Evolutionary conservation across 2,888 invertebrate genomes (phyloP), one percentile per base, ranked within the genome.

Genomic region (Ommatoiulus sabulosus): DNA sequence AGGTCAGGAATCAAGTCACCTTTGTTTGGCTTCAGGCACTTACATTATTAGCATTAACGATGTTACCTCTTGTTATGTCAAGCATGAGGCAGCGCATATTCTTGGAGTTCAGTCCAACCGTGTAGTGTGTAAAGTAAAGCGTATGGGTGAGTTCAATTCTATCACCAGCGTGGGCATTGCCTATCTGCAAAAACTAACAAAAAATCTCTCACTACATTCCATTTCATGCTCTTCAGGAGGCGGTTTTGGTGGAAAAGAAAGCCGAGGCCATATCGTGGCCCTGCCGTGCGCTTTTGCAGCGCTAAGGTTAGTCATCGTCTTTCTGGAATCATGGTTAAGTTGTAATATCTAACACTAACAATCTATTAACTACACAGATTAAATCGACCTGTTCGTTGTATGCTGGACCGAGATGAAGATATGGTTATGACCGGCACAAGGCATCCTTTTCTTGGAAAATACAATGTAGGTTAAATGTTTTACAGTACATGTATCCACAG

Each of bases 181-280:
- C n/a, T n/a, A n/a, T n/a, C n/a, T n/a, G n/a, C n/a, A n/a, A n/a
- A n/a, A n/a, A n/a, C n/a, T n/a, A n/a, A n/a, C n/a, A n/a, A n/a
- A n/a, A n/a, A n/a, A n/a, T n/a, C n/a, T n/a, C n/a, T n/a, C n/a
- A n/a, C n/a, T n/a, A n/a, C n/a, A n/a, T n/a, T n/a, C n/a, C n/a
- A 17, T n/a, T 80, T 10, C 1, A 1, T 43, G 7, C 44, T 43
- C 15, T 85, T 12, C 44, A 92, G 99, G 98, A 0, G 99, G 99
- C 35, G 98, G 97, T 46, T 99, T 99, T 92, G 99, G 99, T 15
- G 99, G 98, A 0, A 99, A 99, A 93, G 98, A 98, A 92, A 95
- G 96, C 0, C 94, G 97, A 86, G 94, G 95, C 0, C 93, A 94
- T 90, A 91, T 95, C 5, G 92, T 96, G 0, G 95, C 96, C 0